Conservation (phyloP, 2,888 invertebrate species). For the Myopa testacea region DNA sequence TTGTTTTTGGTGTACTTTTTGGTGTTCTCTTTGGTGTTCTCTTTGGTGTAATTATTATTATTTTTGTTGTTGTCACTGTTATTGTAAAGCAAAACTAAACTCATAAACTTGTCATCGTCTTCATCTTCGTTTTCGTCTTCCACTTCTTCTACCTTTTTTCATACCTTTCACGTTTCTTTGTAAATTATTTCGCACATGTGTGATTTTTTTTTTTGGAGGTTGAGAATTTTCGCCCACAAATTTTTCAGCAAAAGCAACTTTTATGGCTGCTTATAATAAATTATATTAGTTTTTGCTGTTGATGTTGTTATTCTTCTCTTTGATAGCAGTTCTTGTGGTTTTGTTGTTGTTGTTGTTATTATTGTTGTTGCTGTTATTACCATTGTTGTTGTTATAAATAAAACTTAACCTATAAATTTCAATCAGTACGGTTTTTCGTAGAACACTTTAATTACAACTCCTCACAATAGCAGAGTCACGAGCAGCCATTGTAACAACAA, state of each 20-base stretch:
- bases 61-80: background rate
- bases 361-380: background rate
- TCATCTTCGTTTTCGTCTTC: background rate
- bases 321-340: background rate
- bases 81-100: too few species aligned
- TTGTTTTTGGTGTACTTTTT: background rate
- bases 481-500: background rate
- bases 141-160: background rate
- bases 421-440: background rate
- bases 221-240: too few species aligned
- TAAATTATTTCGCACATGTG: too few species aligned
- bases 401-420: conserved; percentile 16
- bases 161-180: too few species aligned
- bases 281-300: too few species aligned
- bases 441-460: conserved; percentile 21
- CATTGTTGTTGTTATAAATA: background rate
- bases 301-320: too few species aligned
- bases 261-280: too few species aligned
- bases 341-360: background rate
- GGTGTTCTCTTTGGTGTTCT: background rate
- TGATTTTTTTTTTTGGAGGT: too few species aligned
- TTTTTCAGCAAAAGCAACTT: too few species aligned
- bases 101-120: too few species aligned
- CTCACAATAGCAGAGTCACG: background rate
- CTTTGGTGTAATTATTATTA: background rate